phyloP scores from a whole-genome alignment of 2,888 invertebrate genomes.

The Exocentrus adspersus region DNA sequence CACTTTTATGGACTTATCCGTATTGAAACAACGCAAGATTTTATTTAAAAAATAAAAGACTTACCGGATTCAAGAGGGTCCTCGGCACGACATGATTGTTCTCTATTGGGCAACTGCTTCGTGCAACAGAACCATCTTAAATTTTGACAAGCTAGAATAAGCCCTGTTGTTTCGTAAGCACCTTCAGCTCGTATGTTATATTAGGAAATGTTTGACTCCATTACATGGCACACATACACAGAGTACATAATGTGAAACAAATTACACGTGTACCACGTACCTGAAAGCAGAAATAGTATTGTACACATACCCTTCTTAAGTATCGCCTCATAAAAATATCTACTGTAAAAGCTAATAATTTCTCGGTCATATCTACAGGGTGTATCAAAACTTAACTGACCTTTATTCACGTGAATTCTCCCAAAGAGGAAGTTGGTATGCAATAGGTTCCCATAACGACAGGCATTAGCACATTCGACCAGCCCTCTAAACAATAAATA shows the following conservation, averaged over 20 bases:
- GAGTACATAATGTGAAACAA: background rate
- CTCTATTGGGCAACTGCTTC: constrained; percentile 16
- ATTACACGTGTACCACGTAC: background rate
- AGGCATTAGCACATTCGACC: no score
- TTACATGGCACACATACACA: background rate
- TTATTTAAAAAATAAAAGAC: constrained; percentile 20
- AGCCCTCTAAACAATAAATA: no score
- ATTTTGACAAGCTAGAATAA: constrained; percentile 23
- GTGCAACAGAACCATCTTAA: constrained; percentile 20
- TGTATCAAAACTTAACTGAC: no score
- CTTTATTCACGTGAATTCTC: no score
- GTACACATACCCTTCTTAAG: no score
- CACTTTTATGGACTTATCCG: constrained; percentile 19
- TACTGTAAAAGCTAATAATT: no score
- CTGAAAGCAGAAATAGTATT: no score
- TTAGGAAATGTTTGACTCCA: constrained; percentile 14
- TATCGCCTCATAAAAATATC: no score
- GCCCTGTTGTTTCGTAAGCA: constrained; percentile 15
- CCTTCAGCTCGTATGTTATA: background rate
- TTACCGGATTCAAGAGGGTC: constrained; percentile 22
- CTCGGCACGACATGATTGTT: constrained; percentile 7
- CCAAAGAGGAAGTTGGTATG: no score
- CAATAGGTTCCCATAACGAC: no score
- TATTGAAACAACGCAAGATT: constrained; percentile 18
- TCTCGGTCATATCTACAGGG: no score